phyloP scores from a whole-genome alignment of 1,140 invertebrate genomes.

The Metopolophium dirhodum region DNA sequence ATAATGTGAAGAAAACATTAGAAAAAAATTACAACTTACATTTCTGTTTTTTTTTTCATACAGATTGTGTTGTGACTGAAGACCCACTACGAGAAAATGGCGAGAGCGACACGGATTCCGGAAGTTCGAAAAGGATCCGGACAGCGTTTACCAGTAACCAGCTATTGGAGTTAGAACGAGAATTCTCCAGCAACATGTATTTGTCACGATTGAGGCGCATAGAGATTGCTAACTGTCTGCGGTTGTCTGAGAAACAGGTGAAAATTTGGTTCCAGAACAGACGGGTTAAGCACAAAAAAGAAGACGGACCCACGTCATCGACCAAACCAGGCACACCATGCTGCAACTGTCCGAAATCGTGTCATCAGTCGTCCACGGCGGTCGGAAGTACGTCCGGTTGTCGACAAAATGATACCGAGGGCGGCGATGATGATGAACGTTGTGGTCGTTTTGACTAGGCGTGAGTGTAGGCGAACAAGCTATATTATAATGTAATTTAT shows the following conservation, averaged over 20 bases:
- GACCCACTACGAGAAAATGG: slow-evolving; percentile 76
- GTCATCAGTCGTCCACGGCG: neutral
- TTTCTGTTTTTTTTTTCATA: neutral
- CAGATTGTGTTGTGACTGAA: neutral
- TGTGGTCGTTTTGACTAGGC: neutral
- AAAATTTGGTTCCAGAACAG: slow-evolving; percentile 99
- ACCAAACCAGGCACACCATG: neutral
- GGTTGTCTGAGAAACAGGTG: slow-evolving; percentile 96
- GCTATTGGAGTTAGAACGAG: slow-evolving; percentile 96
- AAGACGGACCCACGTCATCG: slow-evolving; percentile 3
- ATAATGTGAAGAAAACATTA: neutral
- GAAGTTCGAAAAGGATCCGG: slow-evolving; percentile 66
- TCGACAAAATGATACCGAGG: neutral
- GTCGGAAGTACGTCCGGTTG: neutral
- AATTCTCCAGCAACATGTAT: slow-evolving; percentile 99
- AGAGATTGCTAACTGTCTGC: slow-evolving; percentile 96
- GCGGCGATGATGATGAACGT: neutral
- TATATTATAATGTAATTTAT: neutral
- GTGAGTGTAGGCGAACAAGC: neutral
- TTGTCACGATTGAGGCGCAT: slow-evolving; percentile 96
- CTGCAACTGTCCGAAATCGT: slow-evolving; percentile 27
- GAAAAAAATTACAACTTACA: neutral
- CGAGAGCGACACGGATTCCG: slow-evolving; percentile 86
- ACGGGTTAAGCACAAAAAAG: slow-evolving; percentile 98
- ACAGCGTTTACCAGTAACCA: slow-evolving; percentile 97